Evolutionary conservation across 1,140 invertebrate species (phyloP), one percentile per base, ranked within the genome.

Genomic region (Drosophila nigrodunni): DNA sequence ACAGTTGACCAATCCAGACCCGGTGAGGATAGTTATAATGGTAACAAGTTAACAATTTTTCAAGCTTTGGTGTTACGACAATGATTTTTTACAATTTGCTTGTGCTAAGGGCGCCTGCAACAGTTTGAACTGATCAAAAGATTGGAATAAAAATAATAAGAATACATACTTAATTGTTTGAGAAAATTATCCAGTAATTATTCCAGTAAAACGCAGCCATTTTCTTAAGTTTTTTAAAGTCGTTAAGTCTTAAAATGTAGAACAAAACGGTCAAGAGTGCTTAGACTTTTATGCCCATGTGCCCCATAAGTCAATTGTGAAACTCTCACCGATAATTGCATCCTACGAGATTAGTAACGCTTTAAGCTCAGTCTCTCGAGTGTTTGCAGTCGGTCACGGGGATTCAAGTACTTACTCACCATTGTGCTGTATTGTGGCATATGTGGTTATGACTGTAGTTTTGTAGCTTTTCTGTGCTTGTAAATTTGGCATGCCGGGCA

Each of bases 401-500:
- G 49, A 11, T 11, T 30, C 25, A 35, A 52, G 46, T 11, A 41
- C 11, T 5, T 30, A 30, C 25, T 30, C 25, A 30, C 25, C 6
- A 30, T 30, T 30, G 25, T 30, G 25, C 25, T n/a, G 39, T 37
- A 18, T 37, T 21, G 15, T 34, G 55, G 37, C 41, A 54, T 62
- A 75, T 39, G 18, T 39, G 44, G 55, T 55, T 74, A 72, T 65
- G 60, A 66, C 21, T 76, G 21, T 54, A 68, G 49, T 41, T 18
- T 59, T 74, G 41, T 47, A 21, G 46, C 7, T 5, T 21, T 30
- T 30, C 25, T 30, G 49, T 50, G 49, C 25, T 46, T 41, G 43
- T 65, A 41, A 34, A 69, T 74, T 83, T 77, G 73, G 74, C 80
- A 89, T 88, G 73, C 70, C 77, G 64, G 55, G 85, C 83, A 88